Percentiles rank a stretch among this genome's conserved stretches.
phyloP scores from a whole-genome alignment of 2,888 invertebrate species.

The Andrena haemorrhoa region DNA sequence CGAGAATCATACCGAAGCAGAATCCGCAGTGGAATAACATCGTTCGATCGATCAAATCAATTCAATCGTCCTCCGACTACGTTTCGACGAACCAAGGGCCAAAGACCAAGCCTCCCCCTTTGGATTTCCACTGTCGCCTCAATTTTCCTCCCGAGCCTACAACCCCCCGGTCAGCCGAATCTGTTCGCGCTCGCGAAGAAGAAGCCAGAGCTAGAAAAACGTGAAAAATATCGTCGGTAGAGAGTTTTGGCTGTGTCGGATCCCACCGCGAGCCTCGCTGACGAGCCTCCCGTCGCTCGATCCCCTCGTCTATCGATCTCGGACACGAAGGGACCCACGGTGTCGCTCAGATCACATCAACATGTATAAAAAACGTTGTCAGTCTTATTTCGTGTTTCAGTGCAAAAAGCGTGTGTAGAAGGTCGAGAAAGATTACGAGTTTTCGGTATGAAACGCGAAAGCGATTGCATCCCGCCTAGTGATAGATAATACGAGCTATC shows the following conservation, averaged over 20 bases:
- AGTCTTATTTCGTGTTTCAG: slow-evolving; percentile 67
- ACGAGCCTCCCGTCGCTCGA: neutral
- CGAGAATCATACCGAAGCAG: neutral
- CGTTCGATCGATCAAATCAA: neutral
- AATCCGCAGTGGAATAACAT: neutral
- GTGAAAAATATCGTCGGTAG: slow-evolving; percentile 42
- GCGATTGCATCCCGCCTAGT: slow-evolving; percentile 6
- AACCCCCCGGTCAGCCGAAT: neutral
- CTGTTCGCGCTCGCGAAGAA: slow-evolving; percentile 25
- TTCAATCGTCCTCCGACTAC: neutral
- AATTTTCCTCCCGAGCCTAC: neutral
- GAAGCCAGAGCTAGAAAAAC: slow-evolving; percentile 38
- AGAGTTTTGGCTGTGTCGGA: slow-evolving; percentile 56
- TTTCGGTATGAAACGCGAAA: slow-evolving; percentile 6
- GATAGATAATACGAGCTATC: slow-evolving; percentile 3
- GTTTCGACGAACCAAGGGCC: neutral
- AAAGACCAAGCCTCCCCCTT: neutral
- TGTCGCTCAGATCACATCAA: slow-evolving; percentile 29
- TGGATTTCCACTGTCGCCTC: neutral
- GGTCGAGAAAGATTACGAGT: slow-evolving; percentile 16
- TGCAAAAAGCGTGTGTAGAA: slow-evolving; percentile 62
- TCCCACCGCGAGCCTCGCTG: slow-evolving; percentile 6
- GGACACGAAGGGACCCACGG: too few species aligned
- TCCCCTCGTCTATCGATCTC: neutral
- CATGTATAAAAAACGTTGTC: slow-evolving; percentile 68